Conservation (phyloP, 2,888 invertebrate species). For the Drosophila paracracens region DNA sequence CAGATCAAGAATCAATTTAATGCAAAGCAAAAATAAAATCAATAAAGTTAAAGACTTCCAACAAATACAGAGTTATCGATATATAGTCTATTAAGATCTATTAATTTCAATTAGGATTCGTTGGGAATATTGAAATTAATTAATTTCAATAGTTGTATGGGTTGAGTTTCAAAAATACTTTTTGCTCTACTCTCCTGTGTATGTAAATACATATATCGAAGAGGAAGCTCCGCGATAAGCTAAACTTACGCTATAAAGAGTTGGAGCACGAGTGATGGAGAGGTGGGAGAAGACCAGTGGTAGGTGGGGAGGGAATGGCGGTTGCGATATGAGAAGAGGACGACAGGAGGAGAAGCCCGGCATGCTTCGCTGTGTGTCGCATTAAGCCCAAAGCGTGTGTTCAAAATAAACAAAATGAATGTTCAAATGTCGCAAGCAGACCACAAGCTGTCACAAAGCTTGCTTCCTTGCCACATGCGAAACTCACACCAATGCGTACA, state of each 20-base stretch:
- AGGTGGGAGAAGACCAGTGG: neutral
- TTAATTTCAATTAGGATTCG: neutral
- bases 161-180: neutral
- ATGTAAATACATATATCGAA: neutral
- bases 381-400: constrained; percentile 68
- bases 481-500: constrained; percentile 1
- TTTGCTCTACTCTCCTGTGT: neutral
- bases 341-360: neutral
- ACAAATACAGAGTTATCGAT: neutral
- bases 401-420: constrained; percentile 77
- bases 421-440: constrained; percentile 81
- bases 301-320: neutral
- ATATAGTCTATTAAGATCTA: neutral
- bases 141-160: neutral
- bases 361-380: constrained; percentile 53
- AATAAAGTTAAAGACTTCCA: neutral
- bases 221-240: neutral
- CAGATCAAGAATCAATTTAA: neutral
- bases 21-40: neutral
- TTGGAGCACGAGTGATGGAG: neutral
- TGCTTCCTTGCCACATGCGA: constrained; percentile 53
- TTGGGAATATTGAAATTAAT: neutral
- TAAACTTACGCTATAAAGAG: neutral
- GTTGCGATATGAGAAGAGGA: neutral
- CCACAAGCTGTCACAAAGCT: constrained; percentile 80